phyloP scores from a whole-genome alignment of 2,797 vertebrate genomes.

The Simalia tracyae region DNA sequence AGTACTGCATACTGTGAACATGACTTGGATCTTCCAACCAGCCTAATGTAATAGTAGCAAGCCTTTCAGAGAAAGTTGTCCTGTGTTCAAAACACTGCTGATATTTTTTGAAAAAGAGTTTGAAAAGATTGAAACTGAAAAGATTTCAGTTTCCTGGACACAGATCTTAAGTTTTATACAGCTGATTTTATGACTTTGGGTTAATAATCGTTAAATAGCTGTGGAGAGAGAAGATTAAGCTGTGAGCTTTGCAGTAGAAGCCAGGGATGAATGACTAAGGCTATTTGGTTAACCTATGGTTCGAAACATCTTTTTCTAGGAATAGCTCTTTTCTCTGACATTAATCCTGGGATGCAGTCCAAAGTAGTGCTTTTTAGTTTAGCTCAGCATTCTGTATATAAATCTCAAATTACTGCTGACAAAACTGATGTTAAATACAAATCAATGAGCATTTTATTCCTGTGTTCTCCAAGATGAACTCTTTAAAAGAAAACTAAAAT shows the following conservation, averaged over 20 bases:
- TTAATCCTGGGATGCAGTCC: slow-evolving; percentile 46
- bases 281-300: not conserved
- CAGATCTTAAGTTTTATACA: not conserved
- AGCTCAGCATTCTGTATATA: slow-evolving; percentile 45
- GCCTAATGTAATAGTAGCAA: not conserved
- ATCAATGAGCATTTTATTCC: slow-evolving; percentile 56
- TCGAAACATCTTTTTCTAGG: not conserved
- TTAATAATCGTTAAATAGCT: not conserved
- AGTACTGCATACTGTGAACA: not conserved
- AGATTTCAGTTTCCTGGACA: not conserved
- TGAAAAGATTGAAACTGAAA: not conserved
- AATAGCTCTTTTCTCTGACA: not conserved
- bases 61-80: not conserved
- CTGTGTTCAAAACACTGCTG: not conserved
- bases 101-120: not conserved
- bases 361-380: slow-evolving; percentile 53
- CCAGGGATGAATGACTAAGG: not conserved
- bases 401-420: slow-evolving; percentile 65
- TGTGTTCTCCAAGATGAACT: slow-evolving; percentile 46
- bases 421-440: slow-evolving; percentile 56
- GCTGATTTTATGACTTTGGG: not conserved
- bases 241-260: not conserved
- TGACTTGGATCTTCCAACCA: not conserved
- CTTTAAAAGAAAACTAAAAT: slow-evolving; percentile 51
- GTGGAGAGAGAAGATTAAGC: not conserved